These are phyloP conservation scores for Myotis findleyi DNA, from an alignment of 2,797 vertebrate species.

Conservation along the genomic window DNA sequence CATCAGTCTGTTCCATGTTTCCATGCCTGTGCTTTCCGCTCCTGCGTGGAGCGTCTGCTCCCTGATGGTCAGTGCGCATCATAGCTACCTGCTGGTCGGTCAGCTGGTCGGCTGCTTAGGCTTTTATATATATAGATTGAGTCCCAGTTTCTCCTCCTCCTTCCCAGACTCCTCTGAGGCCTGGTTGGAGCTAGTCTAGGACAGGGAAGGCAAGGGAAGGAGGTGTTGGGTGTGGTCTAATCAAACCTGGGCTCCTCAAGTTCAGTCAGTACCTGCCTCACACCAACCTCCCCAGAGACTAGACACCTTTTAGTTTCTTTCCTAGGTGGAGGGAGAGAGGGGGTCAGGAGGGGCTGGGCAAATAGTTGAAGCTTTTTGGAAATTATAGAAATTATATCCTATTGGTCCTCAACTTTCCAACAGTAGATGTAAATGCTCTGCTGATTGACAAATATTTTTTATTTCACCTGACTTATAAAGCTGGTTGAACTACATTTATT, in stretches of 20 bases:
- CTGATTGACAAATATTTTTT: not conserved
- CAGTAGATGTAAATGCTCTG: not conserved
- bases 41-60: too few relatives aligned
- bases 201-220: not conserved
- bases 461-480: not conserved
- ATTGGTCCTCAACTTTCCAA: not conserved
- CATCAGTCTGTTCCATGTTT: too few relatives aligned
- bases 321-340: not conserved
- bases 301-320: not conserved
- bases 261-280: not conserved
- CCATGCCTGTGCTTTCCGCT: too few relatives aligned
- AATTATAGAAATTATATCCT: not conserved
- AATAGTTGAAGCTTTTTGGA: not conserved
- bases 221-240: too few relatives aligned
- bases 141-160: not conserved
- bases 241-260: not conserved
- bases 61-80: too few relatives aligned
- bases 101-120: too few relatives aligned
- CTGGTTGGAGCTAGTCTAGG: not conserved
- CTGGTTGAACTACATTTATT: not conserved
- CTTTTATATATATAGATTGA: too few relatives aligned
- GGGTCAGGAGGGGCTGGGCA: not conserved
- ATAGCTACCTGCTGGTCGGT: too few relatives aligned
- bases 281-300: not conserved
- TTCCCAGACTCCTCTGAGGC: not conserved